A percentile compares a stretch with the other conserved stretches of the same genome.
These are phyloP conservation scores for Valencia hispanica DNA, from an alignment of 2,797 vertebrate species.

Conservation along the genomic window DNA sequence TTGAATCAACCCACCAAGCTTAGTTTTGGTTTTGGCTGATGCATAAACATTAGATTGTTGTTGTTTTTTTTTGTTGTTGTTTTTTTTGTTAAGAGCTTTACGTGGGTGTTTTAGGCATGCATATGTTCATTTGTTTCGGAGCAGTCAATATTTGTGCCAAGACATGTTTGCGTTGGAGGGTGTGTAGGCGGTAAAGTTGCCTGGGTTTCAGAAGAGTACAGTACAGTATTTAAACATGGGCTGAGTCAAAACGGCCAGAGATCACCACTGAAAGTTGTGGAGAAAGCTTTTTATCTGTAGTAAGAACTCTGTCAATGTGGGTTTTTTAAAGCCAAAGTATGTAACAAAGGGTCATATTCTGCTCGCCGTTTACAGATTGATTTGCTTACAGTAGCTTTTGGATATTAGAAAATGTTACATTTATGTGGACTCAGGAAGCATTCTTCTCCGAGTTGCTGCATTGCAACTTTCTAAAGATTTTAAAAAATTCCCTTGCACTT, in stretches of 20 bases:
- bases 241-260: conserved; percentile 37
- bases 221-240: conserved; percentile 50
- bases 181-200: conserved; percentile 71
- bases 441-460: neutral
- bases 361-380: neutral
- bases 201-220: conserved; percentile 55
- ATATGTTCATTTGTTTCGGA: conserved; percentile 70
- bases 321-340: conserved; percentile 19
- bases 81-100: conserved; percentile 36
- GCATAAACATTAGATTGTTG: conserved; percentile 78
- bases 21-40: conserved; percentile 64
- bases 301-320: neutral
- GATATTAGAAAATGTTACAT: neutral
- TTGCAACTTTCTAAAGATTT: conserved; percentile 7
- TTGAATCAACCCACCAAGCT: conserved; percentile 44
- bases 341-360: conserved; percentile 19
- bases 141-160: conserved; percentile 70
- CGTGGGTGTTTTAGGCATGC: conserved; percentile 69
- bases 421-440: conserved; percentile 1
- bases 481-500: conserved; percentile 1
- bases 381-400: neutral
- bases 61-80: too few species aligned
- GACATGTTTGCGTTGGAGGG: conserved; percentile 67
- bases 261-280: conserved; percentile 34
- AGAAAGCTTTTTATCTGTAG: conserved; percentile 11